Conservation (phyloP, 37 sponge, comb jelly and placozoan species). For the Lycopodina hypogea region DNA sequence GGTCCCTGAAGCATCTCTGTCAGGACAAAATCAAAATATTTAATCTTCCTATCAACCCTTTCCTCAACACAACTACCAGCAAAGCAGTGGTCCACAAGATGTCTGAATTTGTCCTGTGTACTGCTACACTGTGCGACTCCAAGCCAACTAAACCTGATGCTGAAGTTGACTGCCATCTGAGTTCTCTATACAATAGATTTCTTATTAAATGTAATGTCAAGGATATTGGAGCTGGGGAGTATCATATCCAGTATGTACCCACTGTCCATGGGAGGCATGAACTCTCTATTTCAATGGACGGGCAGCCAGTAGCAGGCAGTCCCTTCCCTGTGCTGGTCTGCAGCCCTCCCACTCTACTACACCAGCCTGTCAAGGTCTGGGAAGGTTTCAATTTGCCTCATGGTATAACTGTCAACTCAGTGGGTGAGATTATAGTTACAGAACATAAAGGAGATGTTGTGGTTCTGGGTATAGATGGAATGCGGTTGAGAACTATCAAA, state of each 20-base stretch:
- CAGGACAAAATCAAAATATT: too few species aligned
- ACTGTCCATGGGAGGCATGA: constrained; percentile 13
- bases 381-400: constrained; percentile 3
- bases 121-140: too few species aligned
- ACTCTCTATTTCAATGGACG: constrained; percentile 9
- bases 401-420: constrained; percentile 11
- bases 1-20: too few species aligned
- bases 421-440: constrained; percentile 14
- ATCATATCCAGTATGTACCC: constrained; percentile 13
- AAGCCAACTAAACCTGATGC: background rate
- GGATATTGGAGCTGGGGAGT: background rate
- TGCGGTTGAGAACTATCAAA: constrained; percentile 1
- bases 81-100: too few species aligned
- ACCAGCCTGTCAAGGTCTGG: constrained; percentile 13
- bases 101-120: too few species aligned
- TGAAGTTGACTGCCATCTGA: constrained; percentile 3
- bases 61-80: too few species aligned
- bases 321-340: constrained; percentile 22
- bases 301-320: constrained; percentile 11
- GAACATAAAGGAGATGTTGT: constrained; percentile 6
- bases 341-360: constrained; percentile 29
- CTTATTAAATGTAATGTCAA: background rate
- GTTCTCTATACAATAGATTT: background rate
- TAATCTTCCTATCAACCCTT: too few species aligned
- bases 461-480: constrained; percentile 12